phyloP scores from a whole-genome alignment of 2,113 vertebrate species.

The Amazona guildingii region DNA sequence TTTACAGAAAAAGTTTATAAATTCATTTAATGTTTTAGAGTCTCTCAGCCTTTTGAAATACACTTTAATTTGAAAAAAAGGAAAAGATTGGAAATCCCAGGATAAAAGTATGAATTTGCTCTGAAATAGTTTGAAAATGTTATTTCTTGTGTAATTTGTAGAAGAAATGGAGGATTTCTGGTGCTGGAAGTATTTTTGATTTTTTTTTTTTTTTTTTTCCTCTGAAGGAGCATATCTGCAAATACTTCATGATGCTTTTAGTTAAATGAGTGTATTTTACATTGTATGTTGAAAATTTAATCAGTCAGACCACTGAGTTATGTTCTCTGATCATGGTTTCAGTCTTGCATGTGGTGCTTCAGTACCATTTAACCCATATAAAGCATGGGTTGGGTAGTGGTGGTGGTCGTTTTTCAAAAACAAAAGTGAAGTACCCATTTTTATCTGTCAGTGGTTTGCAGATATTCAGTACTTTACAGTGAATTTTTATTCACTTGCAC shows the following conservation, averaged over 20 bases:
- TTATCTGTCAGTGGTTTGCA: background rate
- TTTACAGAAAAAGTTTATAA: background rate
- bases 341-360: background rate
- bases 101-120: background rate
- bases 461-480: background rate
- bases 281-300: background rate
- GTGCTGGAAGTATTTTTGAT: background rate
- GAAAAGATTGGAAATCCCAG: background rate
- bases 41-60: background rate
- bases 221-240: background rate
- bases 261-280: background rate
- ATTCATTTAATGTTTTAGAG: background rate
- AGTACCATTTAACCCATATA: background rate
- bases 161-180: background rate
- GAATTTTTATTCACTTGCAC: background rate
- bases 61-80: background rate
- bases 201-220: background rate
- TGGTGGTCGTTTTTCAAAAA: background rate
- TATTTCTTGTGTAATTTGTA: background rate
- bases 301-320: background rate
- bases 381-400: background rate
- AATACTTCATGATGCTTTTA: background rate
- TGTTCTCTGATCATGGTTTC: background rate
- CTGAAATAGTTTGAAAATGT: background rate
- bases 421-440: background rate